Evolutionary conservation across 2,113 vertebrate genomes (phyloP).

Genomic region (Psammodynastes pulverulentus): DNA sequence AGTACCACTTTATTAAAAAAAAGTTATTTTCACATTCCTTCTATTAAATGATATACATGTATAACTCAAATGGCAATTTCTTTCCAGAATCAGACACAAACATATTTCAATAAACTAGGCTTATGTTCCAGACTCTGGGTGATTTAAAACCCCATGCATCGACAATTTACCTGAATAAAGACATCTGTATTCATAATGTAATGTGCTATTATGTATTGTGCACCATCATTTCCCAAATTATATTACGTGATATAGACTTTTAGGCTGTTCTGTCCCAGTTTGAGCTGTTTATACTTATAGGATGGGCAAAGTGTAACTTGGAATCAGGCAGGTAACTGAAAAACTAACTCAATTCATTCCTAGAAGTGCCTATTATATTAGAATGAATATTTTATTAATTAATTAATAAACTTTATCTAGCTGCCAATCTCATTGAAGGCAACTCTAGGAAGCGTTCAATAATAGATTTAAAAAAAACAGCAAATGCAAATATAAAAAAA

Average conservation of each 20-base stretch:
- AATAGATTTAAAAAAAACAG: neutral
- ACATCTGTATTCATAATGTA: neutral
- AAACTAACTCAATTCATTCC: neutral
- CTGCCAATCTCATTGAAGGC: neutral
- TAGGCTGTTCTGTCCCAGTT: neutral
- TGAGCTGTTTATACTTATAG: neutral
- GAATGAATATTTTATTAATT: neutral
- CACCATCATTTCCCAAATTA: neutral
- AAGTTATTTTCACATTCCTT: neutral
- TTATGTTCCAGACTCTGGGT: neutral
- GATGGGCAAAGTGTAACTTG: neutral
- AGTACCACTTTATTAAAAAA: constrained; percentile 26
- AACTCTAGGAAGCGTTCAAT: neutral
- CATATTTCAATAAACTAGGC: constrained; percentile 37
- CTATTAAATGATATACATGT: constrained; percentile 1
- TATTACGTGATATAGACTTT: neutral
- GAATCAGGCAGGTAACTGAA: neutral
- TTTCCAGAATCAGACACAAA: constrained; percentile 16
- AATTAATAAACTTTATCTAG: neutral
- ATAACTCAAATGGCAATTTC: constrained; percentile 36
- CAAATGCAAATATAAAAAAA: neutral
- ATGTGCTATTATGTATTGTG: neutral
- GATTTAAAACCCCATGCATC: neutral
- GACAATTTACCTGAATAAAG: neutral
- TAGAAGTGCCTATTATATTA: neutral